phyloP scores from a whole-genome alignment of 2,797 vertebrate species.

The Semaprochilodus insignis region DNA sequence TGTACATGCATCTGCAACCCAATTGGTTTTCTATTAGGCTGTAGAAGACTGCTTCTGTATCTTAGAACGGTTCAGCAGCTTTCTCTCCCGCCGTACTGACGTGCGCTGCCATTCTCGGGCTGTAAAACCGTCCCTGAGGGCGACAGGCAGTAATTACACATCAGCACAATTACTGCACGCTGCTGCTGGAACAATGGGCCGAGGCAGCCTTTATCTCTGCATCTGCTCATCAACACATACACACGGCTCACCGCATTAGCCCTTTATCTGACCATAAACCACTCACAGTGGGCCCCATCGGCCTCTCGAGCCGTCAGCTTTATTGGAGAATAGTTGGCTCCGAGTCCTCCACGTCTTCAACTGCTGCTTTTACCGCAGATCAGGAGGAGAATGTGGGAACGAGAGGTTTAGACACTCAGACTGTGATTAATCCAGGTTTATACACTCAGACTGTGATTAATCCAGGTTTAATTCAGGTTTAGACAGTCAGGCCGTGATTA shows the following conservation, averaged over 20 bases:
- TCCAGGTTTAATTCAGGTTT: too few relatives aligned
- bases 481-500: too few relatives aligned
- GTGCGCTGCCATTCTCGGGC: conserved; percentile 22
- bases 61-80: neutral
- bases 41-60: neutral
- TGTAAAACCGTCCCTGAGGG: conserved; percentile 42
- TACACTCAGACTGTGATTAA: too few relatives aligned
- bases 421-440: neutral
- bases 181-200: conserved; percentile 30
- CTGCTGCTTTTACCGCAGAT: neutral
- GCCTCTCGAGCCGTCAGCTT: neutral
- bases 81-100: conserved; percentile 5
- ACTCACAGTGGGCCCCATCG: neutral
- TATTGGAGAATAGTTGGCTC: neutral
- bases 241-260: conserved; percentile 7
- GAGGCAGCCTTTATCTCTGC: conserved; percentile 34
- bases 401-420: neutral
- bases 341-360: neutral
- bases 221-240: conserved; percentile 47
- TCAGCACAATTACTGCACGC: conserved; percentile 49
- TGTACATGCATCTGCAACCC: neutral
- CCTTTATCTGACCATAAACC: neutral
- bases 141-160: conserved; percentile 56
- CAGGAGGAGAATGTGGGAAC: neutral
- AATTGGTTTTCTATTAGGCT: neutral